Evolutionary conservation across 2,888 invertebrate species (phyloP).

Genomic region (Alitta virens): DNA sequence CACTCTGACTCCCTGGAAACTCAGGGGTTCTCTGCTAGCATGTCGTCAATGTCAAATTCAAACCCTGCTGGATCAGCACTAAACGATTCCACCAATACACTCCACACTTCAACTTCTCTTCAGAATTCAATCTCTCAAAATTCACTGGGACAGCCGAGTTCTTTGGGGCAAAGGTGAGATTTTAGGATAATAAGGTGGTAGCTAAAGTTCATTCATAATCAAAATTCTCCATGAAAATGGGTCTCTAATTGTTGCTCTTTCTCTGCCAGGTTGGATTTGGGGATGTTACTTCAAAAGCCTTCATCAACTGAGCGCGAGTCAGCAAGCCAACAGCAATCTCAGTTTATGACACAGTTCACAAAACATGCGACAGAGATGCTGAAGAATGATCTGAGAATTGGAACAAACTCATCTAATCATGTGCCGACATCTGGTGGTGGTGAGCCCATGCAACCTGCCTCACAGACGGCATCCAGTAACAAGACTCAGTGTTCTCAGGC

Average conservation of each 20-base stretch:
- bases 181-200: too few species aligned
- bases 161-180: conserved; percentile 14
- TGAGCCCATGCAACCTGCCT: background rate
- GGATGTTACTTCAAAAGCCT: conserved; percentile 18
- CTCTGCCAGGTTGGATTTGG: conserved; percentile 42
- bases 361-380: conserved; percentile 61
- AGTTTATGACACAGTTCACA: conserved; percentile 43
- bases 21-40: conserved; percentile 13
- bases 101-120: background rate
- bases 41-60: background rate
- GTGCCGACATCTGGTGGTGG: background rate
- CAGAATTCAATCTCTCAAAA: conserved; percentile 18
- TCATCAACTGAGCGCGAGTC: background rate
- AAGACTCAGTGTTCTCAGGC: background rate
- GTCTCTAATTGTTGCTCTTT: too few species aligned
- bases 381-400: conserved; percentile 61
- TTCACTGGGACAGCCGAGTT: conserved; percentile 7
- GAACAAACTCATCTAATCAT: conserved; percentile 6
- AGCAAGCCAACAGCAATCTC: conserved; percentile 15
- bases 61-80: conserved; percentile 7
- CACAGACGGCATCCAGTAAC: background rate
- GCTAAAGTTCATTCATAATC: too few species aligned
- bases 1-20: conserved; percentile 5
- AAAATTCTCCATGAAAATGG: too few species aligned
- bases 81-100: conserved; percentile 8